A percentile compares a stretch with the other conserved stretches of the same genome.
Evolutionary conservation across 2,113 vertebrate genomes (phyloP).

Genomic region (Corynorhinus townsendii): DNA sequence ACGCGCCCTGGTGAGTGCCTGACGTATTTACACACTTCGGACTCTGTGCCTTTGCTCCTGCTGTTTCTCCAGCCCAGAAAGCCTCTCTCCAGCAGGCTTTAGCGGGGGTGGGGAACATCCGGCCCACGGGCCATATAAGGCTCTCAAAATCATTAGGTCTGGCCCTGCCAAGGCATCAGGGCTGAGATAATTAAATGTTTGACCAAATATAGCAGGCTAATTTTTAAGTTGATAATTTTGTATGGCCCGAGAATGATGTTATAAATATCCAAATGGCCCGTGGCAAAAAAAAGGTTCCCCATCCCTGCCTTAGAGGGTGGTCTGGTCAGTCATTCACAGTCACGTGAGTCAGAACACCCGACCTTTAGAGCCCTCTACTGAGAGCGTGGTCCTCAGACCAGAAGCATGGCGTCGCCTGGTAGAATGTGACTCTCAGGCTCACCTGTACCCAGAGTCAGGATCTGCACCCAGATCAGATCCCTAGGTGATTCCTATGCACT

Average conservation of each 20-base stretch:
- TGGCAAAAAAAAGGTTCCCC: no score
- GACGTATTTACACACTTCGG: no score
- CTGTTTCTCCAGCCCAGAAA: background rate
- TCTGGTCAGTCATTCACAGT: background rate
- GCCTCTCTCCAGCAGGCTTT: background rate
- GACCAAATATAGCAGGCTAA: no score
- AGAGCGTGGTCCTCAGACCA: background rate
- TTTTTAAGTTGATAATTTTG: no score
- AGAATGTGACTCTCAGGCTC: background rate
- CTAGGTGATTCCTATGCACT: background rate
- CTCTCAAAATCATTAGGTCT: no score
- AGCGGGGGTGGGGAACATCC: no score
- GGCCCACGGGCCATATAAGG: no score
- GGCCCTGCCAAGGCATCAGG: no score
- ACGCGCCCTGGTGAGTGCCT: no score
- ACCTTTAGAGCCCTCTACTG: background rate
- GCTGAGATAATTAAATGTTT: no score
- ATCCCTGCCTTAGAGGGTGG: background rate
- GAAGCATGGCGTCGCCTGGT: background rate
- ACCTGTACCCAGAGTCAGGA: background rate
- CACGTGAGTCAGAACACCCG: background rate
- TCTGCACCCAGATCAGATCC: background rate
- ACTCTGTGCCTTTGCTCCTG: background rate
- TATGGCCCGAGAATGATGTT: no score
- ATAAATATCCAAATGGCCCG: no score